Base-by-base conservation (phyloP, 1,140 invertebrate genomes). In the Drosophila athabasca region DNA sequence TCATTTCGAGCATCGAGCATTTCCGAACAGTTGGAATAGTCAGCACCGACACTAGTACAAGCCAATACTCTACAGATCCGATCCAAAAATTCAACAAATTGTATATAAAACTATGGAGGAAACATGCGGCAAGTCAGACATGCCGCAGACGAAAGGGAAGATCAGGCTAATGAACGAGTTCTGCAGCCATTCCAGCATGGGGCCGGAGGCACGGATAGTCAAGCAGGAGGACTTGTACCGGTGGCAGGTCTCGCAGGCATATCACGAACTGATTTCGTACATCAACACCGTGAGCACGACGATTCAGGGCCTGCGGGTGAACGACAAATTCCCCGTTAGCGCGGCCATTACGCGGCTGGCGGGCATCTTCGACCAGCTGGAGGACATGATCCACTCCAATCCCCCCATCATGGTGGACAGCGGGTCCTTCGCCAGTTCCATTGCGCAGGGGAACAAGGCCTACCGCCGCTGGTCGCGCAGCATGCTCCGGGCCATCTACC, bases 401-500 rank as follows among this genome's bases (percentile, higher is more conserved):
- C 48, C 64, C 1, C 43, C 41, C 2, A 5, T 13, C 3, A 3
- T 2, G 1, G 11, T 66, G 9, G 17, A 3, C 43, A 43, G 22
- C 9, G 24, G 15, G 3, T 29, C 26, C 2, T 51, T 24, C 15
- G 11, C n/a, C n/a, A 26, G 3, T 19, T 49, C 26, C 9, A 17
- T 53, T 11, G 31, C 58, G 22, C 2, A 35, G 15, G 57, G 55
- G 0, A 50, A 61, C 31, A 48, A 45, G 4, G 9, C 58, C 7
- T 87, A 60, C 44, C 70, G 66, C 9, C 31, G 5, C 6, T 87
- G 83, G 83, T 49, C 62, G 0, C 60, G 52, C 4, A 11, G 15
- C 9, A 76, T 87, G 79, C 41, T 65, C 1, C 67, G 69, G n/a
- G 35, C 52, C 11, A 74, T 88, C 4, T 82, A 68, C 46, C 15